A percentile compares a stretch with the other conserved stretches of the same genome.
Evolutionary conservation across 2,797 vertebrate genomes (phyloP).

Genomic region (Streptopelia turtur): DNA sequence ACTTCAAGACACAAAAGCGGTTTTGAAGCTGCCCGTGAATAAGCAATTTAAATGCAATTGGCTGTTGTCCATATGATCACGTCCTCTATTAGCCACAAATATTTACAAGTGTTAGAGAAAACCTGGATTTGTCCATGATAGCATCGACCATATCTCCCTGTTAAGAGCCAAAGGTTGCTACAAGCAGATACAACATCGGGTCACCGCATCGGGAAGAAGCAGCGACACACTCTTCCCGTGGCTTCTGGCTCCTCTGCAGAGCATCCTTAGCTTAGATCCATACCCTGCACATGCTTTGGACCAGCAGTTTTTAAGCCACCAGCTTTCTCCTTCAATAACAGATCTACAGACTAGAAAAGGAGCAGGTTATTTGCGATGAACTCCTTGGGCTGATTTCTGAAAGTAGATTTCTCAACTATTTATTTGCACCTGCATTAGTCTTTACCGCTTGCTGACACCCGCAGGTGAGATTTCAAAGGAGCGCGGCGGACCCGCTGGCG

Average conservation of each 20-base stretch:
- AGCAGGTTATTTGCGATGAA: neutral
- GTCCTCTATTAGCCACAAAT: neutral
- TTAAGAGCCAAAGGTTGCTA: neutral
- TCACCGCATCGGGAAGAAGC: neutral
- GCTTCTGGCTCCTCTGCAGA: neutral
- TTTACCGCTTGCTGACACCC: neutral
- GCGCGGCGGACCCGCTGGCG: accelerated
- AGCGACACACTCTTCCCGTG: accelerated
- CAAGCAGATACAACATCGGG: neutral
- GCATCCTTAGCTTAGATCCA: neutral
- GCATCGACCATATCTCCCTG: neutral
- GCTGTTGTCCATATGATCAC: neutral
- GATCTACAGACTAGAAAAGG: neutral
- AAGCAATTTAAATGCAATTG: neutral
- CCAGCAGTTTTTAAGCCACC: neutral
- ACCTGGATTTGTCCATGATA: neutral
- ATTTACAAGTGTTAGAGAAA: neutral
- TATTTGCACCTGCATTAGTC: neutral
- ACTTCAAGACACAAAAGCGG: neutral
- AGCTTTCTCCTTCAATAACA: neutral
- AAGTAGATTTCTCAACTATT: neutral
- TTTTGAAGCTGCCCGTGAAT: neutral
- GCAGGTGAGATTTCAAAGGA: accelerated
- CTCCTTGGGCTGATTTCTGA: neutral
- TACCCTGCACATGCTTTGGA: neutral